Conservation (phyloP, 1,140 invertebrate species). For the Drosophila leontia region DNA sequence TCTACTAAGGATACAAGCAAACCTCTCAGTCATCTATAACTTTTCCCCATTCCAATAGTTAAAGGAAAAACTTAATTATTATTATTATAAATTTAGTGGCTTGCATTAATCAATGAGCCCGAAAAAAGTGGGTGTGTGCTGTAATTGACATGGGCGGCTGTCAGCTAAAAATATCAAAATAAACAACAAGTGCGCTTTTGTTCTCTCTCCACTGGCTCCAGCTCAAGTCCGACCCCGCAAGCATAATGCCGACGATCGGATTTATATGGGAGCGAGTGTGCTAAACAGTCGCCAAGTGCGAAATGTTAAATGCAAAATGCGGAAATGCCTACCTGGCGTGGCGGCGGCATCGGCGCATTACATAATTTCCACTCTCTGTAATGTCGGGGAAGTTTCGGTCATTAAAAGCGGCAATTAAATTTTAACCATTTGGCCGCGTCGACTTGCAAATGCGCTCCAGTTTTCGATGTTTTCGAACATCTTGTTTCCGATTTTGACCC, state of each 20-base stretch:
- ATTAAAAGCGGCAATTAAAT: slow-evolving; percentile 68
- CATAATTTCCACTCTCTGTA: slow-evolving; percentile 72
- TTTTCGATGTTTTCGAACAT: slow-evolving; percentile 37
- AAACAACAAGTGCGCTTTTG: slow-evolving; percentile 69
- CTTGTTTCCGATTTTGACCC: slow-evolving; percentile 56
- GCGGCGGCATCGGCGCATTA: slow-evolving; percentile 43
- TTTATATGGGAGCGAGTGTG: slow-evolving; percentile 41
- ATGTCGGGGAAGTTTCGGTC: slow-evolving; percentile 74
- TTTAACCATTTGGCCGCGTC: slow-evolving; percentile 64
- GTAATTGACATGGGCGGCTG: slow-evolving; percentile 23
- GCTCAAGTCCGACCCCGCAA: slow-evolving; percentile 41
- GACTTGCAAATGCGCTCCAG: slow-evolving; percentile 80
- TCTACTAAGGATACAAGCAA: neutral
- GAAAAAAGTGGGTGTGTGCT: slow-evolving; percentile 51
- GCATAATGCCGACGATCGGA: slow-evolving; percentile 31
- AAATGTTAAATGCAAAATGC: slow-evolving; percentile 58
- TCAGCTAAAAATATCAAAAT: slow-evolving; percentile 71
- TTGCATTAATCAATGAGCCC: slow-evolving; percentile 14
- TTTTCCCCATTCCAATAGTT: neutral
- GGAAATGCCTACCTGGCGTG: slow-evolving; percentile 55
- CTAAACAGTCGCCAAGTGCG: slow-evolving; percentile 56
- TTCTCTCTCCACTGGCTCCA: slow-evolving; percentile 59
- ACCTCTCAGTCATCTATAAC: neutral
- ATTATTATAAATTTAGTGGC: neutral
- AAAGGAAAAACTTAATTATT: neutral